Evolutionary conservation across 2,888 invertebrate genomes (phyloP).

Genomic region (Junonia oenone): DNA sequence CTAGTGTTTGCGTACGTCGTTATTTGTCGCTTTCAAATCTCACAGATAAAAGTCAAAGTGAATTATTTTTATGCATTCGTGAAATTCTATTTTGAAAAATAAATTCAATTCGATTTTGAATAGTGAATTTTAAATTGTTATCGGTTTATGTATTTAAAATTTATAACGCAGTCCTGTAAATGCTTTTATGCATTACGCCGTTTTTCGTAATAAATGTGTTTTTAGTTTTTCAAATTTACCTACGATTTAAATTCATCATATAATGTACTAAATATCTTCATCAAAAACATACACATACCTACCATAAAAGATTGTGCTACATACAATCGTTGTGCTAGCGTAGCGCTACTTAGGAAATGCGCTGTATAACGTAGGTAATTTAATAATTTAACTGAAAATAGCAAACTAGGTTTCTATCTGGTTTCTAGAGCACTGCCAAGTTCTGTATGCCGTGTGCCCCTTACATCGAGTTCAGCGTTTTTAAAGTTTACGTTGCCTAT

Average conservation of each 20-base stretch:
- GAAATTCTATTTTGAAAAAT: not conserved
- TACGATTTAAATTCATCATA: not conserved
- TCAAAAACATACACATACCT: not conserved
- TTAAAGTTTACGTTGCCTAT: slow-evolving; percentile 26
- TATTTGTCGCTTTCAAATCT: slow-evolving; percentile 19
- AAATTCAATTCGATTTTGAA: not conserved
- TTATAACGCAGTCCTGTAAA: not conserved
- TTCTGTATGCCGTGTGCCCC: slow-evolving; percentile 25
- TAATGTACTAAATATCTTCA: not conserved
- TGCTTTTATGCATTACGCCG: not conserved
- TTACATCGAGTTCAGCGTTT: slow-evolving; percentile 23
- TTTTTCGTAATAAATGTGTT: not conserved
- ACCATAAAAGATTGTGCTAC: slow-evolving; percentile 5
- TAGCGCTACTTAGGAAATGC: slow-evolving; percentile 14
- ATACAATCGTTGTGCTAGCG: slow-evolving; percentile 5
- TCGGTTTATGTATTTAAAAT: not conserved
- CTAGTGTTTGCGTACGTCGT: slow-evolving; percentile 16
- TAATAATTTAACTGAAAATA: slow-evolving; percentile 27
- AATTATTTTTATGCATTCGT: not conserved
- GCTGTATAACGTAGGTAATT: slow-evolving; percentile 21
- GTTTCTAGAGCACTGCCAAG: slow-evolving; percentile 27
- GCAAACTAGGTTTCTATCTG: slow-evolving; percentile 25
- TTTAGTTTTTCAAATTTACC: not conserved
- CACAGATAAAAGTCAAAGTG: slow-evolving; percentile 14
- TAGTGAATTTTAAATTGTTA: not conserved